Evolutionary conservation across 1,140 invertebrate species (phyloP).

Genomic region (Polyergus mexicanus): DNA sequence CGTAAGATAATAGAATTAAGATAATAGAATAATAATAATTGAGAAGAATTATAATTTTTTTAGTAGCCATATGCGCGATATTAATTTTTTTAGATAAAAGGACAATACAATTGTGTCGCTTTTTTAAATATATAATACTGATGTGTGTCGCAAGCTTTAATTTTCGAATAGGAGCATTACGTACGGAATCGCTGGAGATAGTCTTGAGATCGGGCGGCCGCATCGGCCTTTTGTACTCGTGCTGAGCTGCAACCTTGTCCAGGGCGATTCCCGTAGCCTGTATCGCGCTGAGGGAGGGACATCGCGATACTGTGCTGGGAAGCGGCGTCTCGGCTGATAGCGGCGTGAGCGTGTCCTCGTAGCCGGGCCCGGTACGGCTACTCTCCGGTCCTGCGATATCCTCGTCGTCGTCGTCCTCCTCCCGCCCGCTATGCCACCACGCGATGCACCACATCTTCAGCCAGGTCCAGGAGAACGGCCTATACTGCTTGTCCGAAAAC

Average conservation of each 20-base stretch:
- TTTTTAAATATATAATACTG: too few species aligned
- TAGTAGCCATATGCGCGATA: not conserved
- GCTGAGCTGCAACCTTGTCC: slow-evolving; percentile 71
- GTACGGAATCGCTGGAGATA: slow-evolving; percentile 86
- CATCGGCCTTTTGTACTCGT: slow-evolving; percentile 79
- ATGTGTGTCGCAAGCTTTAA: not conserved
- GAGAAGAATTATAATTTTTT: not conserved
- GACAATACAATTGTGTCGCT: not conserved
- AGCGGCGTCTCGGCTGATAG: slow-evolving; percentile 95
- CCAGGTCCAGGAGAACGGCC: slow-evolving; percentile 88
- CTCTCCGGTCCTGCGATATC: slow-evolving; percentile 89
- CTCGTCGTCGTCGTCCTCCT: slow-evolving; percentile 92
- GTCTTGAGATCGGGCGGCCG: slow-evolving; percentile 80
- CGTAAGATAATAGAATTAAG: not conserved
- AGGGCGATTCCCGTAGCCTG: slow-evolving; percentile 88
- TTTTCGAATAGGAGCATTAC: slow-evolving; percentile 36
- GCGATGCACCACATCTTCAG: slow-evolving; percentile 93
- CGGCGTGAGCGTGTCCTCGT: slow-evolving; percentile 91
- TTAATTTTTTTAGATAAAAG: not conserved
- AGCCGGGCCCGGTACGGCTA: slow-evolving; percentile 90
- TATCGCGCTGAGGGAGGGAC: slow-evolving; percentile 94
- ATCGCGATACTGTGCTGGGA: slow-evolving; percentile 93
- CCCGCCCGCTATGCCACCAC: slow-evolving; percentile 94
- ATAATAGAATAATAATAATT: not conserved
- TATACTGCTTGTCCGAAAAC: slow-evolving; percentile 76